Percentiles rank a stretch among this genome's conserved stretches.
These are phyloP conservation scores for Procambarus clarkii DNA, from an alignment of 1,140 invertebrate genomes.

Conservation along the genomic window DNA sequence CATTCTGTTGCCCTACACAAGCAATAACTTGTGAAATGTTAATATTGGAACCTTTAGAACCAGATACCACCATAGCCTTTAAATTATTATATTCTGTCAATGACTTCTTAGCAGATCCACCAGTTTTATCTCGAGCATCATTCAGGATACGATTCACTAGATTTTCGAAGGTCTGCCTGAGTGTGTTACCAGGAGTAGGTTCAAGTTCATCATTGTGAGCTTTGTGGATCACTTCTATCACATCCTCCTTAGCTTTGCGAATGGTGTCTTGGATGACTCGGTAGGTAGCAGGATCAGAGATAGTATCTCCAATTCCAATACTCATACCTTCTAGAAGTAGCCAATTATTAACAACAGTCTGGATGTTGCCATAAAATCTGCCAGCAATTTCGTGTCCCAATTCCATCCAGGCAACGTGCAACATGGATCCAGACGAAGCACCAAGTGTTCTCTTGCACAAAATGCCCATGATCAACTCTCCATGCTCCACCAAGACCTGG, in stretches of 20 bases:
- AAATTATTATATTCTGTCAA: conserved; percentile 99
- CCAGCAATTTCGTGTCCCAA: conserved; percentile 97
- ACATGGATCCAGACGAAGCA: conserved; percentile 94
- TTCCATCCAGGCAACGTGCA: conserved; percentile 98
- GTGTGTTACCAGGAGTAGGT: conserved; percentile 93
- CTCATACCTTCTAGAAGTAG: conserved; percentile 97
- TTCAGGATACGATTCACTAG: conserved; percentile 99
- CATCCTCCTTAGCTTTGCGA: conserved; percentile 98
- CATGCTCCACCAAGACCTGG: conserved; percentile 95
- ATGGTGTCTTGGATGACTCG: conserved; percentile 98
- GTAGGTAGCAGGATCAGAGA: conserved; percentile 99
- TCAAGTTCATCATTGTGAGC: conserved; percentile 99
- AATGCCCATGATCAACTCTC: conserved; percentile 97
- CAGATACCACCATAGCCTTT: conserved; percentile 99
- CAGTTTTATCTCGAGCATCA: conserved; percentile 99
- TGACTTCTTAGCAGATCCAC: conserved; percentile 98
- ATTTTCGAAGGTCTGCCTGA: conserved; percentile 84
- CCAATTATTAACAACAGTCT: conserved; percentile 99
- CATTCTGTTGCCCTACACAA: conserved; percentile 99
- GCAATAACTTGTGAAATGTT: conserved; percentile 99
- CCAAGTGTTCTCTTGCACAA: conserved; percentile 99
- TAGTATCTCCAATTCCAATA: conserved; percentile 99
- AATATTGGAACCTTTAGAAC: conserved; percentile 99
- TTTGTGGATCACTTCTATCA: conserved; percentile 99
- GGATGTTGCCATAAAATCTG: conserved; percentile 98